Evolutionary conservation across 1,140 invertebrate species (phyloP), one percentile per base, ranked within the genome.

Genomic region (Lineus longissimus): DNA sequence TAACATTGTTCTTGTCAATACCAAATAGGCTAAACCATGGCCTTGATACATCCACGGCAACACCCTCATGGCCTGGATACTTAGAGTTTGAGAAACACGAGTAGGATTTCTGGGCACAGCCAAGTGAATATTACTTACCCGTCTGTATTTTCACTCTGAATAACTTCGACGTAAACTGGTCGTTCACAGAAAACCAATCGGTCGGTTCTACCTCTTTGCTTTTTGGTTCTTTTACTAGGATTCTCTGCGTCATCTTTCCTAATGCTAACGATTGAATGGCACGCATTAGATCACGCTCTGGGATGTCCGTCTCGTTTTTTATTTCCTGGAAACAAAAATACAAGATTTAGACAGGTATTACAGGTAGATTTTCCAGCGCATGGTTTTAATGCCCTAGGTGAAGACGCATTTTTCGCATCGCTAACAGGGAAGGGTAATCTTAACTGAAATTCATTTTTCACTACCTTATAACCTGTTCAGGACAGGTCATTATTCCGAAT

Each of bases 161-260:
- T 68, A 98, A 86, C 85, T 98, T 98, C 33, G 96, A 99, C 33
- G 93, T 92, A 83, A 99, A 99, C 65, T 91, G 91, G 79, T 99
- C 97, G 83, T 99, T 99, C 2, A 99, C 94, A 75, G 87, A 90
- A 80, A 99, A 99, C 71, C 90, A 88, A 82, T 99, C 93, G 30
- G 86, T 86, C 15, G 92, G 87, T 82, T 97, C 94, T 69, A 98
- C 98, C 76, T 99, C 96, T 84, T 98, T 98, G 45, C 93, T 95
- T 77, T 89, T 88, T 27, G 95, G 95, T 80, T 90, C 89, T 77
- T 98, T 97, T 63, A 95, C 88, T 36, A 99, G 86, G 69, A 99
- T 89, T 74, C 97, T 86, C 81, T 99, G 97, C 13, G 77, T 73
- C 45, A 81, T 69, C 86, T 99, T 99, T 17, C 97, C 96, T 87